Evolutionary conservation across 2,797 vertebrate species (phyloP).

Genomic region (Fundulus diaphanus): DNA sequence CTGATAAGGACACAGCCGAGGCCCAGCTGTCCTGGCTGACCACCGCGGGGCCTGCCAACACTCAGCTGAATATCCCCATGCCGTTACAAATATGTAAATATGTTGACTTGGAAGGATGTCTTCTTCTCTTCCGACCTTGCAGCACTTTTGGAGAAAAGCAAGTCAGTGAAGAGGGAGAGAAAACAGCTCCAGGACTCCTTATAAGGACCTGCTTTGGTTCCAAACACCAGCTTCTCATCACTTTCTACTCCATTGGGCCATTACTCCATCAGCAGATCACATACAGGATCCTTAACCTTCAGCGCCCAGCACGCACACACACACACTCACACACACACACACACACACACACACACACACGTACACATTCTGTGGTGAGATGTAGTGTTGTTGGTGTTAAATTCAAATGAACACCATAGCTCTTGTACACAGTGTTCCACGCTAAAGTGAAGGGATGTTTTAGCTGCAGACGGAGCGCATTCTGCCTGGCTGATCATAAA

Average conservation of each 20-base stretch:
- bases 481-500: slow-evolving; percentile 43
- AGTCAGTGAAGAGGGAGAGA: slow-evolving; percentile 78
- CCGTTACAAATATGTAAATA: slow-evolving; percentile 86
- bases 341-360: slow-evolving; percentile 32
- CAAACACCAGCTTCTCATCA: slow-evolving; percentile 82
- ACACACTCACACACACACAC: slow-evolving; percentile 32
- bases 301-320: slow-evolving; percentile 51
- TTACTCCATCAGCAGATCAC: slow-evolving; percentile 73
- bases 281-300: slow-evolving; percentile 69
- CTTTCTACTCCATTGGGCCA: slow-evolving; percentile 77
- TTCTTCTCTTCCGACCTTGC: slow-evolving; percentile 79
- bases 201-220: slow-evolving; percentile 85
- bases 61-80: slow-evolving; percentile 74
- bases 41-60: slow-evolving; percentile 75
- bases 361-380: slow-evolving; percentile 43
- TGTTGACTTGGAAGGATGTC: slow-evolving; percentile 85
- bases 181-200: slow-evolving; percentile 83
- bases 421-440: slow-evolving; percentile 43
- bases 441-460: slow-evolving; percentile 48
- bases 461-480: slow-evolving; percentile 28
- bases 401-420: slow-evolving; percentile 49
- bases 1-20: slow-evolving; percentile 60
- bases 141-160: slow-evolving; percentile 77
- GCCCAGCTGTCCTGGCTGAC: slow-evolving; percentile 73
- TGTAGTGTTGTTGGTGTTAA: slow-evolving; percentile 37